Evolutionary conservation across 1,140 invertebrate genomes (phyloP), one percentile per base, ranked within the genome.

Genomic region (Caenorhabditis latens): DNA sequence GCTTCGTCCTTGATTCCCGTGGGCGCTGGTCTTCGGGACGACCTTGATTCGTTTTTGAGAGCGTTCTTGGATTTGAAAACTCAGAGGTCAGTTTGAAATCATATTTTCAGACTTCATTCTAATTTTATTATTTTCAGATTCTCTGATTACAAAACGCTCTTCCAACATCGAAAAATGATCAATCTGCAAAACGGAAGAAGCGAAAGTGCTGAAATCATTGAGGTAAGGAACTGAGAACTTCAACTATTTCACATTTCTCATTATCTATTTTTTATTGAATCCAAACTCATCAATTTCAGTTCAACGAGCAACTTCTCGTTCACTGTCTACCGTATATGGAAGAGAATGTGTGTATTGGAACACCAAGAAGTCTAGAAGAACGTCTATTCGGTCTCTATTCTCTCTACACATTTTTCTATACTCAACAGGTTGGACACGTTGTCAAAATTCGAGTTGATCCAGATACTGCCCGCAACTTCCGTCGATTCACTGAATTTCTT

Each of bases 401-500:
- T 13, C 14, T 79, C 19, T 50, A 79, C n/a, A 50, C 71, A 50
- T 79, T 79, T 14, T 79, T 79, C 71, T 79, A 50, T 24, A 5
- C 53, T 3, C 71, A 79, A 50, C 71, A 50, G 13, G 46, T 24
- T 13, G 1, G 1, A 6, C 71, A 79, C 40, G 71, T 79, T 9
- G 71, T 79, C n/a, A 48, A 79, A 79, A n/a, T 79, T 79, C 71
- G 71, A 53, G 53, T 79, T 21, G 46, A 79, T 24, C 71, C 71
- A 14, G 71, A 79, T 50, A 13, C 46, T 0, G 6, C 46, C 2
- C 16, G 71, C 2, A 79, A 79, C 24, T 79, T 79, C 71, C n/a
- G 46, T 53, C 50, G 24, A n/a, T n/a, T 79, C 2, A n/a, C 71
- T 13, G 46, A 79, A 43, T n/a, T 50, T 24, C 71, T 79, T n/a